Base-by-base conservation (phyloP, 2,113 vertebrate genomes). In the Sialia sialis region DNA sequence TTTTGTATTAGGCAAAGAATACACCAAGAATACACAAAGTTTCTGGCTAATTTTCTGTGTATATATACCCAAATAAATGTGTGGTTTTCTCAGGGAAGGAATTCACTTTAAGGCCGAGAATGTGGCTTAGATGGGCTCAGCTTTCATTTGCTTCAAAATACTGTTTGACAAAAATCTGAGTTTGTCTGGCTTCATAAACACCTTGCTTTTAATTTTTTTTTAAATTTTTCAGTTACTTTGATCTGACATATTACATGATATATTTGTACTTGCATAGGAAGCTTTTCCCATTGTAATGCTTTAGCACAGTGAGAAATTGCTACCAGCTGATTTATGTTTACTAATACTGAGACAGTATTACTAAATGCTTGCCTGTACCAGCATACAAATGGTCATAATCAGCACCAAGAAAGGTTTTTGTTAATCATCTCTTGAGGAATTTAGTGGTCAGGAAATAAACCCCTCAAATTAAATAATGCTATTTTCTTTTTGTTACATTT, bases 361-460 rank as follows among this genome's bases (percentile, higher is more conserved):
- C 5, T 41, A 63, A 41, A n/a, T 63, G 10, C 17, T 77, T 64
- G 11, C 23, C 26, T 46, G 4, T 52, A 44, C 41, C 29, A 87
- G 26, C 12, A 8, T 27, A 51, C 4, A 59, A 52, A 63, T n/a
- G 4, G 10, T 82, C n/a, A 58, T 46, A 84, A 63, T 10, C 34
- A 54, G 10, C 13, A 67, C 4, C 8, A 58, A 79, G 21, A 43
- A 4, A 4, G 3, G n/a, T 32, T 60, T 58, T 68, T 84, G 13
- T 79, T 72, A 29, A 29, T 15, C 27, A 86, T 14, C 4, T 91
- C 12, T 49, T 26, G 14, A 55, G 21, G 23, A 74, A 26, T 9
- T 52, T 19, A 52, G 26, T 48, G 10, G 4, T 2, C 8, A 60
- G 21, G 13, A 14, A 51, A 62, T 38, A 30, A 0, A 0, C 0